Base-by-base conservation (phyloP, 1,140 invertebrate species). In the Drosophila prosaltans region DNA sequence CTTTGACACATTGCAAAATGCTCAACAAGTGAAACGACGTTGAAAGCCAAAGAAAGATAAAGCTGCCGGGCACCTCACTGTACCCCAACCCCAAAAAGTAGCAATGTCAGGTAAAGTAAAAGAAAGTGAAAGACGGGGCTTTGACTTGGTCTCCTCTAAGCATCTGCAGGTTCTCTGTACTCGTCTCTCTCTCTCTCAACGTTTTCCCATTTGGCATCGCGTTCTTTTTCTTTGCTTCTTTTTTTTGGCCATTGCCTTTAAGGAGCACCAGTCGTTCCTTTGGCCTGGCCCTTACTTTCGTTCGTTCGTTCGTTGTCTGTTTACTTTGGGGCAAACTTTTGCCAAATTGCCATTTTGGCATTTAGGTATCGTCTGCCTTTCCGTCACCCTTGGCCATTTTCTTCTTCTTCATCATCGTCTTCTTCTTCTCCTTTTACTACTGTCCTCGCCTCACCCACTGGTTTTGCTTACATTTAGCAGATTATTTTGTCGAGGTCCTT, bases 301-400 rank as follows among this genome's bases (percentile, higher is more conserved):
- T 58, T 8, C 26, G 8, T 2, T 48, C 57, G 21, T 24, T 51
- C 21, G 9, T 51, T 43, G 54, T 41, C 72, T 74, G 69, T 69
- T 79, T 72, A 65, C 63, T 80, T 71, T 72, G 63, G 69, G 67
- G 65, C 58, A 72, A 86, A 83, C 69, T 89, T 86, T 82, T 74
- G 74, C 40, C 76, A 82, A 88, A 89, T 89, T 86, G 80, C 80
- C 84, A 72, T 83, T 88, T 88, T 79, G 80, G 72, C 83, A 86
- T 88, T 86, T 80, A 76, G 69, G 51, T 51, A 51, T 51, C 57
- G 61, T 62, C 54, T 66, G 64, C 64, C 16, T 21, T 16, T n/a
- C 58, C 26, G 26, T 64, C 61, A 26, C 45, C 16, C 45, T 51
- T 16, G 45, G 45, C 24, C 45, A n/a, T 43, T 30, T 16, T 16